phyloP scores from a whole-genome alignment of 2,113 vertebrate species.

The Callipepla squamata region DNA sequence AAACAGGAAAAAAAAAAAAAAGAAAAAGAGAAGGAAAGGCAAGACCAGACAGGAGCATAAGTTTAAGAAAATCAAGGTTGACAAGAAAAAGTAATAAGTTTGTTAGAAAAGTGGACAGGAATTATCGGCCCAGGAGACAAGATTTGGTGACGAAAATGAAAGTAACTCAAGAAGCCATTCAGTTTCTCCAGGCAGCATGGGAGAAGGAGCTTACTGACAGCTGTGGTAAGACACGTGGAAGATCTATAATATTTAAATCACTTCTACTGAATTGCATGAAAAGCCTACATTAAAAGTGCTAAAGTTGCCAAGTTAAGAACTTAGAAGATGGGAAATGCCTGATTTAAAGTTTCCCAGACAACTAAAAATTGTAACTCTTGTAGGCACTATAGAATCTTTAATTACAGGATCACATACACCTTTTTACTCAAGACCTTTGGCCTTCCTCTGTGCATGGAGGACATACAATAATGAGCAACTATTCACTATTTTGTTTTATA shows the following conservation, averaged over 20 bases:
- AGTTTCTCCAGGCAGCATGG: not conserved
- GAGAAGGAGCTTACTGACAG: not conserved
- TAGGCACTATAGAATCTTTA: not conserved
- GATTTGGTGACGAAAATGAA: not conserved
- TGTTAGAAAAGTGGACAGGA: not conserved
- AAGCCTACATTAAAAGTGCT: not conserved
- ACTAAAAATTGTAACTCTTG: not conserved
- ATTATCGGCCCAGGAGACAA: not conserved
- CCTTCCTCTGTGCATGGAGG: not conserved
- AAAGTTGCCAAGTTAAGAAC: not conserved
- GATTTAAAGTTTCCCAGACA: not conserved
- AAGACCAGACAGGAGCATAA: not conserved
- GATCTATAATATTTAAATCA: not conserved
- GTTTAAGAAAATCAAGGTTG: not conserved
- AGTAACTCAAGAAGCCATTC: not conserved
- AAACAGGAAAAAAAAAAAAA: not conserved
- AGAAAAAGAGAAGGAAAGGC: not conserved
- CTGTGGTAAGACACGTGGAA: not conserved
- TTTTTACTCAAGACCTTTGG: slow-evolving; percentile 15
- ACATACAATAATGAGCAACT: not conserved
- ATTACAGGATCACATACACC: not conserved
- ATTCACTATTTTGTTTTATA: slow-evolving; percentile 23
- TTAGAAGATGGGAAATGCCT: not conserved
- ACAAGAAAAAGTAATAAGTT: not conserved
- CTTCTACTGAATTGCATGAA: not conserved